Evolutionary conservation across 2,888 invertebrate species (phyloP).

Genomic region (Cephus spinipes): DNA sequence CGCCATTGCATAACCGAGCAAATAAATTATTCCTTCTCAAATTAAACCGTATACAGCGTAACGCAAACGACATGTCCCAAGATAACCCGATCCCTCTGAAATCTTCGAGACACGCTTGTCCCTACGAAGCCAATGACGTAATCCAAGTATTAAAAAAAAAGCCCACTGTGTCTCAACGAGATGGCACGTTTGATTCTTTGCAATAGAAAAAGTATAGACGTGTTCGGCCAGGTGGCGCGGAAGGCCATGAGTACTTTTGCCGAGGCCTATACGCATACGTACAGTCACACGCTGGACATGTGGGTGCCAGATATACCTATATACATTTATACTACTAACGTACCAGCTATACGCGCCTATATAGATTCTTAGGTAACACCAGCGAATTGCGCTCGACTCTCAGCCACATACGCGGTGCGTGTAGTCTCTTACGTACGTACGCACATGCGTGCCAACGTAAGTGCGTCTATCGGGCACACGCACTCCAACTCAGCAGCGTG

Average conservation of each 20-base stretch:
- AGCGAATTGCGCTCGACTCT: constrained; percentile 41
- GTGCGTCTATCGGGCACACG: not conserved
- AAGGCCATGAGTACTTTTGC: constrained; percentile 34
- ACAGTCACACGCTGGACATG: constrained; percentile 15
- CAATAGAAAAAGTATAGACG: constrained; percentile 44
- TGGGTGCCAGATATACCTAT: constrained; percentile 13
- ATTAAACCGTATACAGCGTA: not conserved
- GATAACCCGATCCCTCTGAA: not conserved
- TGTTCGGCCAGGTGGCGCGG: constrained; percentile 50
- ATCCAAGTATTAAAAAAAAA: not conserved
- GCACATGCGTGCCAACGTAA: constrained; percentile 2
- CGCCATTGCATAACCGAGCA: not conserved
- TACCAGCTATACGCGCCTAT: constrained; percentile 27
- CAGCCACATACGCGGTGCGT: constrained; percentile 21
- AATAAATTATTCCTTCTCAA: not conserved
- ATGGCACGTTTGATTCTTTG: constrained; percentile 20
- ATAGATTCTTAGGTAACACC: constrained; percentile 54
- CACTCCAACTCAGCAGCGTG: not conserved
- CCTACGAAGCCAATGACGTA: not conserved
- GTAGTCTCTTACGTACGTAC: constrained; percentile 7
- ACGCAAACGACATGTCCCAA: not conserved
- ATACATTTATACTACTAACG: constrained; percentile 1
- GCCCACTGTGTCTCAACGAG: not conserved
- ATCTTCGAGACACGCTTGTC: not conserved
- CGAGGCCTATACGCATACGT: constrained; percentile 28